These are phyloP conservation scores for Chroicocephalus ridibundus DNA, from an alignment of 2,113 vertebrate genomes.

Conservation along the genomic window DNA sequence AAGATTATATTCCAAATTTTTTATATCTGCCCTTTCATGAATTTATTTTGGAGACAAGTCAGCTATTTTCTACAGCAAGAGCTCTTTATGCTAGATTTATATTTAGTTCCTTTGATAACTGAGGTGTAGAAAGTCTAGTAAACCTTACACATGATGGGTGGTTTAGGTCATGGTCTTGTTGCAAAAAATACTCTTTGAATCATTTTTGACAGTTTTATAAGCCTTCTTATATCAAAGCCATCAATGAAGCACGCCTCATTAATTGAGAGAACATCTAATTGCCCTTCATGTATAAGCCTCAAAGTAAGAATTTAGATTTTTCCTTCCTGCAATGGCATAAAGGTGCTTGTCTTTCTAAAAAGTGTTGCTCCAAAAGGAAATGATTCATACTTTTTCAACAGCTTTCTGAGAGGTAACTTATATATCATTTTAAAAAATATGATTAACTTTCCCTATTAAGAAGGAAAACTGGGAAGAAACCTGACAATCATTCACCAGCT, in stretches of 20 bases:
- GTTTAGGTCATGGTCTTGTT: neutral
- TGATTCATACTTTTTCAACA: neutral
- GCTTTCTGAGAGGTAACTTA: neutral
- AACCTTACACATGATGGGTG: neutral
- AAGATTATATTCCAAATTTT: neutral
- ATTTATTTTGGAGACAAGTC: constrained; percentile 11
- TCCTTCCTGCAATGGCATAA: neutral
- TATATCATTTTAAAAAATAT: neutral
- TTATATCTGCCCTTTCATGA: neutral
- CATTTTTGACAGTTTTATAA: constrained; percentile 32
- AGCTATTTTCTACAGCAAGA: neutral
- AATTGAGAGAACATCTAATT: constrained; percentile 19
- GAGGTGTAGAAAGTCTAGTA: neutral
- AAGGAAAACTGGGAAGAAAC: neutral
- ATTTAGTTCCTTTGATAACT: constrained; percentile 18
- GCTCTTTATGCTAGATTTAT: neutral
- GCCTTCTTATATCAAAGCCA: neutral
- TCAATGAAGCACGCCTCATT: neutral
- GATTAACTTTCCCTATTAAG: neutral
- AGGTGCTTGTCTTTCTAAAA: neutral
- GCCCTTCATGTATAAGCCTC: neutral
- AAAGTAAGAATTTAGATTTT: neutral
- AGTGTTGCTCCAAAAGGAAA: neutral
- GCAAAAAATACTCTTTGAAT: constrained; percentile 33
- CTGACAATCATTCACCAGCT: neutral